A percentile compares a stretch with the other conserved stretches of the same genome.
phyloP scores from a whole-genome alignment of 2,888 invertebrate species.

The Acheta domesticus region DNA sequence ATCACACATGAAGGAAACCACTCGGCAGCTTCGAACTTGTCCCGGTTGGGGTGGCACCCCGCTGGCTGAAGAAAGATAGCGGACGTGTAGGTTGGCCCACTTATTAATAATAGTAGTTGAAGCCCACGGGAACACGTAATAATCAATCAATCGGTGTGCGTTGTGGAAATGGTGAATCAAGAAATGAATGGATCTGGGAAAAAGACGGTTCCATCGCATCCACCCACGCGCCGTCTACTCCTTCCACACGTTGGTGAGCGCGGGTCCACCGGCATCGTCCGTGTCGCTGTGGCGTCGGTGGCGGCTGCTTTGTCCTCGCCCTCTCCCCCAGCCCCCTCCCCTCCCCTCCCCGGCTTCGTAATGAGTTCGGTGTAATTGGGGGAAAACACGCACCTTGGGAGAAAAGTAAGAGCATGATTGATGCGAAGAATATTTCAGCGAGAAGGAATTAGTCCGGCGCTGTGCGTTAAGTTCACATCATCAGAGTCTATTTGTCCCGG shows the following conservation, averaged over 20 bases:
- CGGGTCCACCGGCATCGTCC: not conserved
- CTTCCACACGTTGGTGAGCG: not conserved
- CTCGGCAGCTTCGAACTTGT: no score
- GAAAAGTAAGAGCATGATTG: conserved; percentile 18
- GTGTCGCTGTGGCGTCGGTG: not conserved
- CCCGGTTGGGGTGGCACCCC: no score
- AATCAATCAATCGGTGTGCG: no score
- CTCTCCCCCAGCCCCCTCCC: not conserved
- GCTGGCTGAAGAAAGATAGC: no score
- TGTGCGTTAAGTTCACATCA: conserved; percentile 1
- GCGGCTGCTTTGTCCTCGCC: not conserved
- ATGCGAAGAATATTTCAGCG: conserved; percentile 18
- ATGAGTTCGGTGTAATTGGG: conserved; percentile 3
- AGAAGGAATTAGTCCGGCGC: not conserved
- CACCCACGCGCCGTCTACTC: no score
- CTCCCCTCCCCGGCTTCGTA: not conserved
- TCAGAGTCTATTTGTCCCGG: conserved; percentile 4
- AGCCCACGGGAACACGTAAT: no score
- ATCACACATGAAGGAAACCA: no score
- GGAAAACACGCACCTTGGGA: conserved; percentile 18
- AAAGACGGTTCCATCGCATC: no score
- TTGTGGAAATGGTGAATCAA: no score
- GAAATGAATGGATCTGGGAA: no score
- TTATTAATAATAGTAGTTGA: no score
- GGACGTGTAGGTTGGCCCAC: no score